Conservation (phyloP, 2,797 vertebrate genomes). For the Premnoplex brunnescens region DNA sequence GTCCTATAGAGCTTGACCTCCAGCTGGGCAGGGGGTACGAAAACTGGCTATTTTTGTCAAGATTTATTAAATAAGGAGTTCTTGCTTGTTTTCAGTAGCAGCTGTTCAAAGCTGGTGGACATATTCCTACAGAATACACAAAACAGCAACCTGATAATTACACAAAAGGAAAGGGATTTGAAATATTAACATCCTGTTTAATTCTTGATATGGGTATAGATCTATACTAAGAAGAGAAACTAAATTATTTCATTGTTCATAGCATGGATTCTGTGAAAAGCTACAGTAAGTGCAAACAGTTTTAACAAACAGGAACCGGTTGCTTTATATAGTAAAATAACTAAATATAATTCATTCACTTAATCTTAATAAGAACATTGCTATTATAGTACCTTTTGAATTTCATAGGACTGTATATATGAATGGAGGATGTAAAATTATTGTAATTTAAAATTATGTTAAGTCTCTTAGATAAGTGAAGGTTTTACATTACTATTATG, state of each 20-base stretch:
- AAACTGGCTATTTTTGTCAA: neutral
- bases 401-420: constrained; percentile 71
- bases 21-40: neutral
- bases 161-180: constrained; percentile 38
- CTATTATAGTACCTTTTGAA: constrained; percentile 71
- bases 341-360: constrained; percentile 71
- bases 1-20: neutral
- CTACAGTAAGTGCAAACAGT: constrained; percentile 45
- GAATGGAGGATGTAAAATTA: constrained; percentile 67
- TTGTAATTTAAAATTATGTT: constrained; percentile 76
- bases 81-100: constrained; percentile 24
- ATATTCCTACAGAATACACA: neutral
- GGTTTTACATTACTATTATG: constrained; percentile 69
- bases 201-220: constrained; percentile 41
- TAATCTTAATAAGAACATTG: constrained; percentile 74
- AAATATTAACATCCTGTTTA: constrained; percentile 46
- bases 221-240: neutral
- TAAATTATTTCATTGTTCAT: constrained; percentile 12
- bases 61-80: neutral
- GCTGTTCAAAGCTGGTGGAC: constrained; percentile 34
- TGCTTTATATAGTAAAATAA: constrained; percentile 54
- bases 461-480: constrained; percentile 72
- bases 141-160: constrained; percentile 6
- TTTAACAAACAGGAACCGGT: constrained; percentile 55
- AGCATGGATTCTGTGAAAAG: constrained; percentile 1